Conservation (phyloP, 2,797 vertebrate species). For the Tympanoctomys barrerae region DNA sequence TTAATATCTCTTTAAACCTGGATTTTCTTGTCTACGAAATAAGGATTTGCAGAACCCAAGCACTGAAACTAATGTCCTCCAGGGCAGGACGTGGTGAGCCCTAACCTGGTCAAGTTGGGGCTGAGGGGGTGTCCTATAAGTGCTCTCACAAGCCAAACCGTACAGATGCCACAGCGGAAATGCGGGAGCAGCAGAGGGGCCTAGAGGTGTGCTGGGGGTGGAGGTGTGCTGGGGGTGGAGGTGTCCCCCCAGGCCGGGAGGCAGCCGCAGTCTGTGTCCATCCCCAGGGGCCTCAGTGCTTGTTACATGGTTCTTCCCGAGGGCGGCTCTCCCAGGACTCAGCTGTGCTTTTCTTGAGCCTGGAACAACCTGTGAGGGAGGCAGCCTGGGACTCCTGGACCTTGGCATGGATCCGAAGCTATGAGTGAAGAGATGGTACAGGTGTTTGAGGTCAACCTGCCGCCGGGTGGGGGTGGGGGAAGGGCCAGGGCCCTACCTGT, state of each 20-base stretch:
- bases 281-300: neutral
- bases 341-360: neutral
- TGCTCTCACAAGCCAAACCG: neutral
- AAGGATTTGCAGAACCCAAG: neutral
- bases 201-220: neutral
- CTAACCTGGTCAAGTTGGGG: too few relatives aligned
- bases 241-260: neutral
- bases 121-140: neutral
- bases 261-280: too few relatives aligned
- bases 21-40: neutral
- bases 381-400: too few relatives aligned
- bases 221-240: neutral
- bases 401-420: neutral
- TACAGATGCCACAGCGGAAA: accelerated
- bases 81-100: neutral
- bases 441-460: neutral
- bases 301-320: neutral
- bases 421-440: neutral
- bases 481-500: neutral
- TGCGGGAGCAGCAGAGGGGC: neutral
- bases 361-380: neutral
- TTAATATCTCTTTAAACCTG: neutral
- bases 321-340: neutral
- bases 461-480: neutral
- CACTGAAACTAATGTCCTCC: neutral